Base-by-base conservation (phyloP, 2,888 invertebrate species). In the Limnephilus rhombicus region DNA sequence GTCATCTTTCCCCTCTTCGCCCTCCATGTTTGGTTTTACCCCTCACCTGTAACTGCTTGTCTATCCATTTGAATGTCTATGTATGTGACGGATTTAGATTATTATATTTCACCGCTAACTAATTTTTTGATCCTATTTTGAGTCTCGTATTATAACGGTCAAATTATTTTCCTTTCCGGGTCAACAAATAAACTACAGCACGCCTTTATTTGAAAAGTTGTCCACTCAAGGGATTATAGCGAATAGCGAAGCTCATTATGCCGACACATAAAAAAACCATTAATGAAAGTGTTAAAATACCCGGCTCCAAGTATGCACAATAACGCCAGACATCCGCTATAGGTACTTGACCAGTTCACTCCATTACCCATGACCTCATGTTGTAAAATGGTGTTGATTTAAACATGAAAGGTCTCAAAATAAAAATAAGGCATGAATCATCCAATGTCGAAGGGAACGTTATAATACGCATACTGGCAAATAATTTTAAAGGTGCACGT, bases 191-290 rank as follows among this genome's bases (percentile, higher is more conserved):
- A 68, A 68, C 68, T 7, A 7, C n/a, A 68, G n/a, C 68, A 24
- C 5, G 68, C 68, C 24, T 68, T 1, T 68, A 9, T 68, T 68
- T 68, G 68, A 68, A 68, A 68, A 24, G 68, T 68, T 24, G n/a
- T 24, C 24, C 68, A 9, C 24, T 68, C 24, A 83, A 15, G 82
- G 83, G 83, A 24, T 83, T 31, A 68, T 7, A n/a, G 24, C 68
- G 68, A 68, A 68, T 68, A 83, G 83, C 31, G 37, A n/a, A 37
- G 83, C 34, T 83, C 83, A 34, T 83, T 83, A 83, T 83, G 34
- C 83, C 37, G 11, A 37, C 83, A 15, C 83, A 83, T 34, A 41
- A 83, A 83, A 37, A 24, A 68, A 24, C 68, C 68, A 68, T 68
- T 68, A 68, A 68, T 2, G 9, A 24, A 68, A 24, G 68, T 68